Percentiles rank a stretch among this genome's conserved stretches.
Conservation (phyloP, 2,888 invertebrate genomes). For the Acleris holmiana region DNA sequence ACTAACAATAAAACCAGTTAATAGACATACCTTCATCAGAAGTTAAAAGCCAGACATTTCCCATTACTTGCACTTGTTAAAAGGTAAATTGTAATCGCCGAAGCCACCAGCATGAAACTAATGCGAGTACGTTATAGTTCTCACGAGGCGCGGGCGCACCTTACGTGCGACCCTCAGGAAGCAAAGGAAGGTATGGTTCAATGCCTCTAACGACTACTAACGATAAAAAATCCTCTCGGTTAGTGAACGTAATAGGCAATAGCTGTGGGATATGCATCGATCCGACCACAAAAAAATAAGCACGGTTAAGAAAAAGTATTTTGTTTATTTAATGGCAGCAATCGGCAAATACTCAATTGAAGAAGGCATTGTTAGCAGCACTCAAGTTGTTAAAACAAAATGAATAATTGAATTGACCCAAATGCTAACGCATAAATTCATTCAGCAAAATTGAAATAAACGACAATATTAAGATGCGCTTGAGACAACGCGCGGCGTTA, state of each 20-base stretch:
- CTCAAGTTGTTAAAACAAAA: constrained; percentile 1
- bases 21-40: constrained; percentile 5
- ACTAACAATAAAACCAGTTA: background rate
- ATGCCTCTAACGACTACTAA: constrained; percentile 59
- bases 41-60: constrained; percentile 9
- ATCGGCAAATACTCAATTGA: background rate
- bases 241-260: constrained; percentile 18
- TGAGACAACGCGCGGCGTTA: constrained; percentile 9
- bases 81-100: constrained; percentile 64
- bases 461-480: constrained; percentile 6
- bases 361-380: background rate
- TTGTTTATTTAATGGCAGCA: too few relatives aligned
- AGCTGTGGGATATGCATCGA: constrained; percentile 25
- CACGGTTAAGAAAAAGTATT: too few relatives aligned
- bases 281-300: constrained; percentile 15
- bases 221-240: constrained; percentile 31
- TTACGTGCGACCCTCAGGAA: constrained; percentile 60
- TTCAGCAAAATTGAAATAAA: constrained; percentile 25
- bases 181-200: constrained; percentile 76
- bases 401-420: constrained; percentile 25
- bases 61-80: constrained; percentile 63
- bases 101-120: constrained; percentile 66
- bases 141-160: constrained; percentile 58
- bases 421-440: constrained; percentile 24
- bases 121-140: constrained; percentile 71